Base-by-base conservation (phyloP, 1,140 invertebrate species). In the Elysia chlorotica region DNA sequence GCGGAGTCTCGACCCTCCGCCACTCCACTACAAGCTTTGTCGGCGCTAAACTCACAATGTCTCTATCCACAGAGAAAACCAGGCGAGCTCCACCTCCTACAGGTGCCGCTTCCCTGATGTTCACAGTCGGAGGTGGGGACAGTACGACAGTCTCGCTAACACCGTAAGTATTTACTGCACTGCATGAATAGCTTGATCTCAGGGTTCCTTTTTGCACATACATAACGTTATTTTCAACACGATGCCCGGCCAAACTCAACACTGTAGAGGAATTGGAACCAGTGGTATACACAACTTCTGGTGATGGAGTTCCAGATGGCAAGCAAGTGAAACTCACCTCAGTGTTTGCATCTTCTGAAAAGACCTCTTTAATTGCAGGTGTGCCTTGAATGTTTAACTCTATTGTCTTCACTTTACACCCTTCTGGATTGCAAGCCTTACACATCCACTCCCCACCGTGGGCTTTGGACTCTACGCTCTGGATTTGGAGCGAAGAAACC, bases 381-480 rank as follows among this genome's bases (percentile, higher is more conserved):
- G 3, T 68, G 4, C 48, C 65, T 54, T 25, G 14, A 21, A 68
- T 17, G 19, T 25, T 54, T 17, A 68, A 21, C 21, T 6, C 31
- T 48, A 14, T 54, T 54, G n/a, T 68, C 41, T 35, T 25, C 5
- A 68, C 17, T 10, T 21, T 10, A 36, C 67, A 70, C 1, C 67
- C 67, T 6, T 57, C 17, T 5, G 31, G 10, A 35, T 70, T 70
- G 33, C 67, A 70, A 6, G 56, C 53, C 36, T 38, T 59, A 25
- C 68, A 71, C 1, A 17, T 38, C 68, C 68, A 71, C 30, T 21
- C 25, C 2, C 68, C 68, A 3, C 30, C 68, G 35, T 71, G 31
- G 19, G n/a, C 48, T 25, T 35, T 17, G 19, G 31, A 30, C 19
- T 69, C n/a, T 3, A 69, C 6, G 2, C 2, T 57, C n/a, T 17